Conservation (phyloP, 2,113 vertebrate genomes). For the Dendropsophus ebraccatus region DNA sequence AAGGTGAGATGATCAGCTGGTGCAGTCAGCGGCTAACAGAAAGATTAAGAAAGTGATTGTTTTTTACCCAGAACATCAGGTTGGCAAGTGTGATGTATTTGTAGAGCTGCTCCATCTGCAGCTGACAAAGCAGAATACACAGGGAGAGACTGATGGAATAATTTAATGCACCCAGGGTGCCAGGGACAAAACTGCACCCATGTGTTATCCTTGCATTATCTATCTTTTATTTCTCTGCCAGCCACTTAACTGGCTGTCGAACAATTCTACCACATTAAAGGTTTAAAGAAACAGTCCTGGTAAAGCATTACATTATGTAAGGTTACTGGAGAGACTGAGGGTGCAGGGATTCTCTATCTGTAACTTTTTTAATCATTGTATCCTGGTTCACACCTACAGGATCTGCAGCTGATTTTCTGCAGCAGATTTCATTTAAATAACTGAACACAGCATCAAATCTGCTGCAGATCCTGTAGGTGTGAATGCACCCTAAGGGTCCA, state of each 20-base stretch:
- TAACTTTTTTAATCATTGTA: too few species aligned
- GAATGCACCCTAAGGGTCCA: too few species aligned
- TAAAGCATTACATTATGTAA: background rate
- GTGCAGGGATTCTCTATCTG: too few species aligned
- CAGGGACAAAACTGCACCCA: conserved; percentile 34
- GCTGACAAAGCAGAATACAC: conserved; percentile 45
- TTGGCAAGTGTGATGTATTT: conserved; percentile 27
- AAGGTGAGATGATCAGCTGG: conserved; percentile 50
- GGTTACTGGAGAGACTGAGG: too few species aligned
- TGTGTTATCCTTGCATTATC: conserved; percentile 4
- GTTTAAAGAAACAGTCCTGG: background rate
- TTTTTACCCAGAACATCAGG: conserved; percentile 28
- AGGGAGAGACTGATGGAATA: conserved; percentile 43
- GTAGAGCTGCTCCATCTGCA: conserved; percentile 36
- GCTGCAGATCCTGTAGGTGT: too few species aligned
- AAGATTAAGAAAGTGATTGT: conserved; percentile 49
- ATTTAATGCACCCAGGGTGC: conserved; percentile 33
- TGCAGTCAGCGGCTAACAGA: conserved; percentile 25
- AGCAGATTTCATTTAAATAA: too few species aligned
- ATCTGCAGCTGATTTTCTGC: too few species aligned
- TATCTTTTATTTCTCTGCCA: conserved; percentile 21
- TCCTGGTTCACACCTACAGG: too few species aligned
- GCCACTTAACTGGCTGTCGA: background rate
- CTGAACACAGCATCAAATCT: too few species aligned
- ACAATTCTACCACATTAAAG: background rate